Base-by-base conservation (phyloP, 1,140 invertebrate species). In the Drosophila obscura region DNA sequence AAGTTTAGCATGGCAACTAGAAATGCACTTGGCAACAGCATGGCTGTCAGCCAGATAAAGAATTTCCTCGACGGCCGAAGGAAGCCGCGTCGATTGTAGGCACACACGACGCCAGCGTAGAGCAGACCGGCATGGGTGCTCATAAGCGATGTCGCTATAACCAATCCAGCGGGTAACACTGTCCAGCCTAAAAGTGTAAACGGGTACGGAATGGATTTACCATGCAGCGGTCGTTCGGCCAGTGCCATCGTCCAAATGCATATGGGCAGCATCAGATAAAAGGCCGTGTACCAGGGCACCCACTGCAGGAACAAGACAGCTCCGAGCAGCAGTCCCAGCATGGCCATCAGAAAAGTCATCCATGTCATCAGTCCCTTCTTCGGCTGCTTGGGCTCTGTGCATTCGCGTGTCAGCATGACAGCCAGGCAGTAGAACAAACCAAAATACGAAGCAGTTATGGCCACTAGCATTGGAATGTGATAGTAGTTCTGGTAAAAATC, bases 401-500 rank as follows among this genome's bases (percentile, higher is more conserved):
- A 44, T 22, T 58, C 39, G 0, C 39, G 16, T 0, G 73, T 31
- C 7, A 75, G 49, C n/a, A 62, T 73, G 43, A 76, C 51, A 11
- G 77, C 9, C 22, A 90, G 49, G 16, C 68, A 81, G 39, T 67
- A 75, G 73, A 96, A 95, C 96, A 96, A 96, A 5, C 94, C 94
- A 43, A 96, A 31, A 87, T 95, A 96, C 5, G 95, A 93, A 31
- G 94, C 73, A 11, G 94, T 93, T 19, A 94, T 92, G 58, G 93
- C 93, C 68, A 93, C 83, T 63, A 95, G 93, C 9, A 97, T 88
- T 45, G 95, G 93, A 43, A 91, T 83, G 73, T 95, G 94, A 90
- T 96, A 96, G 91, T 97, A 97, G 64, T 93, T 94, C 53, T 96
- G 95, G 80, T 96, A 97, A 85, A 96, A 97, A 4, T 93, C 92